Evolutionary conservation across 2,888 invertebrate genomes (phyloP).

Genomic region (Conus canariensis): DNA sequence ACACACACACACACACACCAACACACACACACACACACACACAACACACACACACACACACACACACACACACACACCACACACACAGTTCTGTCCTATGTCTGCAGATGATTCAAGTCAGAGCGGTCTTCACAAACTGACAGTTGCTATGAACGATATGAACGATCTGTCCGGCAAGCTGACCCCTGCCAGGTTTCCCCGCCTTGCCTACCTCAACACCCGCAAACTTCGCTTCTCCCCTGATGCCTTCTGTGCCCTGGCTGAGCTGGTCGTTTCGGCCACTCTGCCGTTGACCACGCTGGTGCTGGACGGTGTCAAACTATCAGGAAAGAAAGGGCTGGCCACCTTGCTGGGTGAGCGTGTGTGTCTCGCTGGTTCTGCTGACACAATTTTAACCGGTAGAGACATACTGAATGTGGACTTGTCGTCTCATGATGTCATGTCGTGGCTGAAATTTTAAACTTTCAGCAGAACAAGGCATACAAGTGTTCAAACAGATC

Average conservation of each 20-base stretch:
- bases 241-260: conserved; percentile 46
- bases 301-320: conserved; percentile 68
- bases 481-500: no score
- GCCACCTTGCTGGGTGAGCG: conserved; percentile 57
- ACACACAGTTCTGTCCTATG: background rate
- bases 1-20: no score
- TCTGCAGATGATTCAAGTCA: conserved; percentile 48
- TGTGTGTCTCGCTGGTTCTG: no score
- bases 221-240: conserved; percentile 60
- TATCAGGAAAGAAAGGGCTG: conserved; percentile 62
- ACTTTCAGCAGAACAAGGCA: no score
- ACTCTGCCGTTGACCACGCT: conserved; percentile 51
- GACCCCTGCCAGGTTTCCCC: conserved; percentile 46
- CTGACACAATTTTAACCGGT: no score
- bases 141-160: conserved; percentile 61
- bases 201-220: conserved; percentile 64
- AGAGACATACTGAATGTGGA: no score
- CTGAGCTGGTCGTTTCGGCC: conserved; percentile 37
- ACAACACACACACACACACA: no score
- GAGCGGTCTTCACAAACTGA: conserved; percentile 56
- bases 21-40: no score
- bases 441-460: no score
- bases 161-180: conserved; percentile 54
- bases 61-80: no score
- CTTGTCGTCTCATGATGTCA: no score